Evolutionary conservation across 1,140 invertebrate genomes (phyloP), one percentile per base, ranked within the genome.

Genomic region (Epicauta chinensis): DNA sequence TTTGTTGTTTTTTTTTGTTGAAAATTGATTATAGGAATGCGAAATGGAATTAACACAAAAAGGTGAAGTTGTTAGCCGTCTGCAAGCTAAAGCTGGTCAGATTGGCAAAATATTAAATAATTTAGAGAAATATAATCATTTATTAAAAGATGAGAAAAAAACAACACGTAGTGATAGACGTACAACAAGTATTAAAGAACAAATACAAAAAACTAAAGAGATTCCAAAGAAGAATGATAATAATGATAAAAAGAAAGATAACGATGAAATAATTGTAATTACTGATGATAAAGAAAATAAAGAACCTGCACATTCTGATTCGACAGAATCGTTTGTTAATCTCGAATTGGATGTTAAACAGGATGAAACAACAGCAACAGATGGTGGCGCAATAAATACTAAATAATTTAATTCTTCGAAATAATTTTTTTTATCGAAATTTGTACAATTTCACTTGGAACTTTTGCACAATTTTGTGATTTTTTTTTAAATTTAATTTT

Each of bases 21-120:
- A 45, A 39, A 45, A 42, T 13, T 55, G 44, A 55, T 65, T 65
- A 65, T 81, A 93, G 90, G 91, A 93, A 78, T 93, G 89, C 79
- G 90, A 93, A 77, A 80, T 83, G 75, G 91, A 93, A 75, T 79
- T 93, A 69, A 91, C 87, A 56, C 87, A 93, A 77, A 92, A 92
- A 73, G 89, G 89, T 60, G 86, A 91, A 75, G 85, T 92, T 82
- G 89, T 93, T 59, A 87, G 86, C 72, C 84, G 89, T 54, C 83
- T 93, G 57, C 89, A 93, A 72, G 84, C 82, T 59, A 93, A 92
- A 77, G 90, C 89, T 58, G 84, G 84, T 72, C 88, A 92, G 73
- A 93, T 93, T 71, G 89, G 89, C 71, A 86, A 89, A 75, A 86
- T 93, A 68, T 80, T 93, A 61, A 84, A 86, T 75, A 91, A 90